phyloP scores from a whole-genome alignment of 2,888 invertebrate genomes.

The Proisotoma minuta region DNA sequence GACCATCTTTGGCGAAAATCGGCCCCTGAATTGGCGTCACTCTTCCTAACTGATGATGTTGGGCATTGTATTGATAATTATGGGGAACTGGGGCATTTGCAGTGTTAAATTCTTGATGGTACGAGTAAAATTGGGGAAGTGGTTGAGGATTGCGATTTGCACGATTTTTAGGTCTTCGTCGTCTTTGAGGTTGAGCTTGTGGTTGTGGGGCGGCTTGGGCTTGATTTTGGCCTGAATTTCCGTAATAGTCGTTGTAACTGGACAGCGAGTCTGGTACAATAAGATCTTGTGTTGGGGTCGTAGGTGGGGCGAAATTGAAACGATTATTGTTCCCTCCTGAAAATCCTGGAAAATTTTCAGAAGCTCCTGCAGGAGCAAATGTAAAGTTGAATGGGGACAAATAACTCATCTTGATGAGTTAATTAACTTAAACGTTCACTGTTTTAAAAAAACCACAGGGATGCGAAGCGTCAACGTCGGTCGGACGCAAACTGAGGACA shows the following conservation, averaged over 20 bases:
- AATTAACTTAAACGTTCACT: no score
- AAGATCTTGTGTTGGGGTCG: constrained; percentile 6
- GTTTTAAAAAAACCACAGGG: no score
- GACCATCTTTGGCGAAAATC: constrained; percentile 77
- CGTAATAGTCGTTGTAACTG: constrained; percentile 33
- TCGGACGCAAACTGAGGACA: no score
- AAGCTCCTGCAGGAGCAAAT: constrained; percentile 28
- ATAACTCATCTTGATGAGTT: constrained; percentile 47
- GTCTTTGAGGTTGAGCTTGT: constrained; percentile 17
- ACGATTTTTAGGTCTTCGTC: constrained; percentile 16
- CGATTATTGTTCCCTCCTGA: not conserved
- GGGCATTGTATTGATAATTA: not conserved
- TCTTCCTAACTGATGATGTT: constrained; percentile 49
- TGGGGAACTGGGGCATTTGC: no score
- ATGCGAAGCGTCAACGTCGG: no score
- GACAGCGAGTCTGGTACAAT: constrained; percentile 35
- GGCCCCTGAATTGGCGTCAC: constrained; percentile 84
- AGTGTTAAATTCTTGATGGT: no score
- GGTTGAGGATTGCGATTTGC: constrained; percentile 14
- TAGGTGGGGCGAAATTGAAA: not conserved
- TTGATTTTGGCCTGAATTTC: constrained; percentile 25
- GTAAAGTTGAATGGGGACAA: constrained; percentile 45
- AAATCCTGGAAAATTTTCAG: not conserved
- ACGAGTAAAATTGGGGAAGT: constrained; percentile 4
- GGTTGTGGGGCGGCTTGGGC: constrained; percentile 7